Conservation (phyloP, 1,140 invertebrate species). For the Hyles euphorbiae region DNA sequence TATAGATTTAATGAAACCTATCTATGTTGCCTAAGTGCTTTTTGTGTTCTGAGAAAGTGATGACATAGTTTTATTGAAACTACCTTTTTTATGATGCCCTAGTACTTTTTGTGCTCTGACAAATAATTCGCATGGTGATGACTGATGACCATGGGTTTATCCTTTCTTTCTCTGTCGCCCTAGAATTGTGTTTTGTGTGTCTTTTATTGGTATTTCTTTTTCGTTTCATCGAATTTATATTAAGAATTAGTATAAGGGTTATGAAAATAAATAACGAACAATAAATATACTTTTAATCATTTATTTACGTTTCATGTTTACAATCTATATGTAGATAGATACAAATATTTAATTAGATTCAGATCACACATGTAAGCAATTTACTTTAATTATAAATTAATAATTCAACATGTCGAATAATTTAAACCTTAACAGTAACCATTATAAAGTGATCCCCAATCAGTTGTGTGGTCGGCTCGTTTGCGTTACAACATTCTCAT, state of each 20-base stretch:
- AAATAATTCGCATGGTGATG: too few relatives aligned
- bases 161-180: too few relatives aligned
- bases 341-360: conserved; percentile 66
- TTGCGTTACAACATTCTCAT: conserved; percentile 24
- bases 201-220: too few relatives aligned
- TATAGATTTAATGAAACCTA: too few relatives aligned
- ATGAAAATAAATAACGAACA: conserved; percentile 50
- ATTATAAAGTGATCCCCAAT: conserved; percentile 66
- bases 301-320: conserved; percentile 70
- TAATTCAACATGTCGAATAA: conserved; percentile 69
- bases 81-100: too few relatives aligned
- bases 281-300: conserved; percentile 60
- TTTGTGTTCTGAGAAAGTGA: too few relatives aligned
- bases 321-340: conserved; percentile 66
- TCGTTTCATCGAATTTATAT: background rate
- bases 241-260: conserved; percentile 1
- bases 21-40: too few relatives aligned
- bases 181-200: too few relatives aligned
- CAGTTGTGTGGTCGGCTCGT: conserved; percentile 42
- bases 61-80: too few relatives aligned
- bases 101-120: too few relatives aligned
- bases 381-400: conserved; percentile 62
- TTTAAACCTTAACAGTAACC: conserved; percentile 68
- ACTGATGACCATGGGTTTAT: too few relatives aligned
- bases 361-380: conserved; percentile 71